Conservation (phyloP, 2,888 invertebrate species). For the Himalopsyche japonica region DNA sequence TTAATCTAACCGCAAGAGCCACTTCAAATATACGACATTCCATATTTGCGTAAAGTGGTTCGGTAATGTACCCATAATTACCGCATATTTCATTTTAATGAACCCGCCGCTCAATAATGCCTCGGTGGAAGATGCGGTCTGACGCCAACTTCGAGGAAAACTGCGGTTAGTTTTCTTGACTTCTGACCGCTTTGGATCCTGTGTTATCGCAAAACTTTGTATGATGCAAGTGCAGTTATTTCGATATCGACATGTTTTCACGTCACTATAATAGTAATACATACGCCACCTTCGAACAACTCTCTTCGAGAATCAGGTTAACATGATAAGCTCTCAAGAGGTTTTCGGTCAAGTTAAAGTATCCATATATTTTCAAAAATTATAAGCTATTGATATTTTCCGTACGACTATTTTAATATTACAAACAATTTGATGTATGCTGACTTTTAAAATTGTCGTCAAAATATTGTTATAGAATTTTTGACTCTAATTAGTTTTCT, state of each 20-base stretch:
- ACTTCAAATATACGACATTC: slow-evolving; percentile 24
- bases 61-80: slow-evolving; percentile 52
- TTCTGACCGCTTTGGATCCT: not conserved
- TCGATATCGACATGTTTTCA: not conserved
- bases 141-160: not conserved
- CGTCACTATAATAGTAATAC: not conserved
- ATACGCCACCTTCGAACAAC: too few species aligned
- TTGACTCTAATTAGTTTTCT: too few species aligned
- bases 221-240: not conserved
- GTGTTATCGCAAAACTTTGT: not conserved
- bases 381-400: too few species aligned
- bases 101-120: slow-evolving; percentile 47
- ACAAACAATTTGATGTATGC: too few species aligned
- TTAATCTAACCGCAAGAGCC: slow-evolving; percentile 18
- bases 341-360: too few species aligned
- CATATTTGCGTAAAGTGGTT: slow-evolving; percentile 32
- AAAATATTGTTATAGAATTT: too few species aligned
- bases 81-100: slow-evolving; percentile 59
- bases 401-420: too few species aligned
- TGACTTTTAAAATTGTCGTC: too few species aligned
- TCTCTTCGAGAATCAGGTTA: too few species aligned
- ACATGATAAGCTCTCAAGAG: too few species aligned
- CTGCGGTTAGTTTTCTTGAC: slow-evolving; percentile 5
- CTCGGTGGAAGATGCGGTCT: not conserved
- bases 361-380: too few species aligned